Base-by-base conservation (phyloP, 2,113 vertebrate species). In the Oncorhynchus nerka region DNA sequence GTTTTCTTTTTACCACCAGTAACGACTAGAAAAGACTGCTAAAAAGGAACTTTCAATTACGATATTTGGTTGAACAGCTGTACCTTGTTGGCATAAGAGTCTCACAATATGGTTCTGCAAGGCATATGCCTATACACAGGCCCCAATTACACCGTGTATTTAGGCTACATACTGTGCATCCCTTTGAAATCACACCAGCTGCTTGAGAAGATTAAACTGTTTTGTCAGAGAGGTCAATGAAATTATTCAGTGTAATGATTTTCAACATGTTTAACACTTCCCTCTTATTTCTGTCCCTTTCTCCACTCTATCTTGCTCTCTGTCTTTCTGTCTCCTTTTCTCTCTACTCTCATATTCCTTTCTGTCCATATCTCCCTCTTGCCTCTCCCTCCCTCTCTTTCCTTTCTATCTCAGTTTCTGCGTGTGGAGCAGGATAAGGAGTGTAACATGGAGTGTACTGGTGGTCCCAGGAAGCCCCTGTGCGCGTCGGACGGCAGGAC, bases 391-490 rank as follows among this genome's bases (percentile, higher is more conserved):
- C 20, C 61, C 22, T 67, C 22, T 85, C 71, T 48, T 20, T 67
- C 32, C 59, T 61, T 79, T 71, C n/a, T 85, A 73, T 79, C 74
- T 55, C 84, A 98, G 97, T 98, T 99, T 89, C 86, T 99, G 87
- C 94, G 96, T 78, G 97, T 99, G 62, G 97, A 98, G 70, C 97
- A 99, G 92, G 97, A 98, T 89, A 96, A 94, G 83, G 97, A 98
- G 88, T 99, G 97, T 87, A 96, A 94, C 91, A 88, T 93, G 92
- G 96, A 97, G 68, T 99, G 97, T 49, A 89, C 90, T 5, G 94
- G 94, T 45, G 89, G 94, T 39, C 88, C 94, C 9, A 95, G 97
- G 80, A 99, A 96, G 77, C 94, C 95, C 0, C 93, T 98, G 59
- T 99, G 97, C 2, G 97, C 97, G 4, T 98, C 97, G 0, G 97